Percentiles rank a stretch among this genome's conserved stretches.
Evolutionary conservation across 2,113 vertebrate species (phyloP).

Genomic region (Scophthalmus maximus): DNA sequence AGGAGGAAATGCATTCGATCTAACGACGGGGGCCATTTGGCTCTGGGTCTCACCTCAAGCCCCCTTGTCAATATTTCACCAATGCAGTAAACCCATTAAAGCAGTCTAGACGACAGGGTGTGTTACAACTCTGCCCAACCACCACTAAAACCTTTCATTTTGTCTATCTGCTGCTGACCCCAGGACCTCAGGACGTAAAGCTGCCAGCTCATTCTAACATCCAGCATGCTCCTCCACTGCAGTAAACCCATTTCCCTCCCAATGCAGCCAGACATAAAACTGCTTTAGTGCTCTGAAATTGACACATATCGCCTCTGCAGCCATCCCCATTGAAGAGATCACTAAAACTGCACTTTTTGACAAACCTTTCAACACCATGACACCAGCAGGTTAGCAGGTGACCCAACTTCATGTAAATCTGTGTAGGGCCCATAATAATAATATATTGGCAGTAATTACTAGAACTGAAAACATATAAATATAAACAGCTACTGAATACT

Average conservation of each 20-base stretch:
- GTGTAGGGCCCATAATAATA: background rate
- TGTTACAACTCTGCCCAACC: slow-evolving; percentile 69
- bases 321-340: slow-evolving; percentile 25
- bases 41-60: slow-evolving; percentile 67
- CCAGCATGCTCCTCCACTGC: slow-evolving; percentile 34
- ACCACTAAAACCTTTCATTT: slow-evolving; percentile 77
- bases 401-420: slow-evolving; percentile 26
- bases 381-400: slow-evolving; percentile 40
- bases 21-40: slow-evolving; percentile 61
- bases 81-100: slow-evolving; percentile 79
- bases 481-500: background rate
- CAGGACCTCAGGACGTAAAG: slow-evolving; percentile 69
- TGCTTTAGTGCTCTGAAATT: slow-evolving; percentile 30
- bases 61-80: slow-evolving; percentile 80
- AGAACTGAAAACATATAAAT: background rate
- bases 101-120: slow-evolving; percentile 81
- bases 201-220: slow-evolving; percentile 52
- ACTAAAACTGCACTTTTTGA: slow-evolving; percentile 38
- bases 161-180: slow-evolving; percentile 73
- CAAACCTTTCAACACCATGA: slow-evolving; percentile 36
- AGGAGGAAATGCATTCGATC: slow-evolving; percentile 58
- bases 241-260: slow-evolving; percentile 42
- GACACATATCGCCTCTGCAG: background rate
- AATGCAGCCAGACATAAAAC: slow-evolving; percentile 18
- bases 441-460: background rate